Percentiles rank a stretch among this genome's conserved stretches.
Evolutionary conservation across 2,888 invertebrate species (phyloP).

Genomic region (Siphlonurus alternatus): DNA sequence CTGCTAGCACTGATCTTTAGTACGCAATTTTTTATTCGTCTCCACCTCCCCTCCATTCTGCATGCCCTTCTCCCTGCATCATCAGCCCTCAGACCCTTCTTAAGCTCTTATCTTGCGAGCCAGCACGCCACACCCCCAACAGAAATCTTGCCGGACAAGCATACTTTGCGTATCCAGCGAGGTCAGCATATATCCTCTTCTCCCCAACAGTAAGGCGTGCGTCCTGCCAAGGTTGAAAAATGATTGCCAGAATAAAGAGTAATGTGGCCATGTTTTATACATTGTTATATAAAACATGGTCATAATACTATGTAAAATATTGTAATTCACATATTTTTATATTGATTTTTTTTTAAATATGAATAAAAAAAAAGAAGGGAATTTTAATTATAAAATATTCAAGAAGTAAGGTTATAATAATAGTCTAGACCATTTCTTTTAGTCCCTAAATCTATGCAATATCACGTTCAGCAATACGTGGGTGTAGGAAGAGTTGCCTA

Average conservation of each 20-base stretch:
- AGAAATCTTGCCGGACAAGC: neutral
- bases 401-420: too few relatives aligned
- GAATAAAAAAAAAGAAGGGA: too few relatives aligned
- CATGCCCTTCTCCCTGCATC: neutral
- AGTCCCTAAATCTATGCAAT: neutral
- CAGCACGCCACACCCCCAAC: neutral
- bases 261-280: neutral
- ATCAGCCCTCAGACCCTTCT: neutral
- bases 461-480: neutral
- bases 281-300: neutral
- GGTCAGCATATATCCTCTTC: neutral
- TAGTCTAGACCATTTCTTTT: neutral
- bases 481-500: neutral
- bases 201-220: neutral
- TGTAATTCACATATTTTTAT: too few relatives aligned
- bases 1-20: neutral
- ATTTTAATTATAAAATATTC: too few relatives aligned
- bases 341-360: too few relatives aligned
- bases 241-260: neutral
- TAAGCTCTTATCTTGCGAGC: neutral
- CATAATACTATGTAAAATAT: too few relatives aligned
- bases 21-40: neutral
- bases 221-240: neutral
- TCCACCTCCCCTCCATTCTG: neutral
- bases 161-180: neutral